Percentiles rank a stretch among this genome's conserved stretches.
Evolutionary conservation across 1,140 invertebrate species (phyloP).

Genomic region (Euwallacea fornicatus): DNA sequence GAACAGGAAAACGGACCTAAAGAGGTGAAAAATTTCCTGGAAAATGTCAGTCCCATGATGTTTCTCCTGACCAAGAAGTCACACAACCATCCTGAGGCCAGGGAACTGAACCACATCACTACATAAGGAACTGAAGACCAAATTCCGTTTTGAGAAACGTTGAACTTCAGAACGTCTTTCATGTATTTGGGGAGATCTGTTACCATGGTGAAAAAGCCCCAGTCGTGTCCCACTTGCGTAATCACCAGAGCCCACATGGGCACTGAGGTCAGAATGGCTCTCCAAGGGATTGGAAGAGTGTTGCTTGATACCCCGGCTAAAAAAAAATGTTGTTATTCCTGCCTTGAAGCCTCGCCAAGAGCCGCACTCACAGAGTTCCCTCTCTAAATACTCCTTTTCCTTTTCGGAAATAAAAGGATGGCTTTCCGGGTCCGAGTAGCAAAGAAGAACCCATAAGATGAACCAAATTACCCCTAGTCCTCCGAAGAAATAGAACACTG

Average conservation of each 20-base stretch:
- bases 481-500: conserved; percentile 85
- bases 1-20: conserved; percentile 56
- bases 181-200: conserved; percentile 93
- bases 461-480: conserved; percentile 73
- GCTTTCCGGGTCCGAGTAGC: conserved; percentile 74
- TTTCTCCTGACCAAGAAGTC: conserved; percentile 66
- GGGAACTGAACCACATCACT: conserved; percentile 72
- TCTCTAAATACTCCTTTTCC: conserved; percentile 75
- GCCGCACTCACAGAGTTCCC: conserved; percentile 59
- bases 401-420: conserved; percentile 83
- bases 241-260: conserved; percentile 76
- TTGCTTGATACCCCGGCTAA: conserved; percentile 41
- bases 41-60: conserved; percentile 62
- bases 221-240: conserved; percentile 86
- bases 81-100: conserved; percentile 66
- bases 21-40: conserved; percentile 73
- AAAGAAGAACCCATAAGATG: conserved; percentile 66
- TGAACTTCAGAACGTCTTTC: conserved; percentile 82
- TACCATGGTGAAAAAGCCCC: conserved; percentile 93
- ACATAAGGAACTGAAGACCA: conserved; percentile 71
- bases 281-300: conserved; percentile 61
- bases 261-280: conserved; percentile 72
- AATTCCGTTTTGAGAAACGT: conserved; percentile 71
- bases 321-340: conserved; percentile 6
- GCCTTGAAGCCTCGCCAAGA: neutral